phyloP scores from a whole-genome alignment of 2,888 invertebrate species.

The Rhimphoctona megacephalus region DNA sequence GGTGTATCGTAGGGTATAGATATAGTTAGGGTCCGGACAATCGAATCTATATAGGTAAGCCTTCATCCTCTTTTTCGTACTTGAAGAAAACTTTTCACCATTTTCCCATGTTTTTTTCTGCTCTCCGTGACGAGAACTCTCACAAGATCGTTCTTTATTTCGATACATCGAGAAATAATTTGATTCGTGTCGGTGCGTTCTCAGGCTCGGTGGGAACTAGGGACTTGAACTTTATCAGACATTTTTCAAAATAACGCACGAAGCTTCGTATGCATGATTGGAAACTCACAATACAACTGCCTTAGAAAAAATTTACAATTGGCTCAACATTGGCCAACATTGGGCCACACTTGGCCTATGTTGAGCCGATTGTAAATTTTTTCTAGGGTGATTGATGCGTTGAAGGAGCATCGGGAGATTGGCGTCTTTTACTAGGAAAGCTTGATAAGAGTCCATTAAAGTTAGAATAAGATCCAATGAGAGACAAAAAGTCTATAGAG shows the following conservation, averaged over 20 bases:
- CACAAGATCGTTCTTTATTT: slow-evolving; percentile 28
- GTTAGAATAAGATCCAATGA: background rate
- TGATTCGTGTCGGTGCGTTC: slow-evolving; percentile 20
- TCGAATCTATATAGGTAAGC: slow-evolving; percentile 14
- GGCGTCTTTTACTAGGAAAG: background rate
- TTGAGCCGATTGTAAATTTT: too few species aligned
- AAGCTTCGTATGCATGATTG: background rate
- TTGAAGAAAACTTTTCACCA: slow-evolving; percentile 45
- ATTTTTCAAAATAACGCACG: background rate
- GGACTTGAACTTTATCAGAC: background rate
- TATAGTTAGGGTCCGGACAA: slow-evolving; percentile 1
- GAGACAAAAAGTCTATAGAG: background rate
- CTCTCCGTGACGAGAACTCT: background rate
- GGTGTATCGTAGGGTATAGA: slow-evolving; percentile 30
- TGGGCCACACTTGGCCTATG: too few species aligned
- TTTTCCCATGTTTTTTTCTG: slow-evolving; percentile 19
- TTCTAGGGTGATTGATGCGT: background rate
- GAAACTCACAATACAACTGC: background rate
- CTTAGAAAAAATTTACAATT: too few species aligned
- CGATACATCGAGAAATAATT: slow-evolving; percentile 29
- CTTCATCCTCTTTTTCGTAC: slow-evolving; percentile 45
- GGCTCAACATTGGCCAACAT: too few species aligned
- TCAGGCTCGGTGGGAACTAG: background rate
- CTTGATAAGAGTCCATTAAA: slow-evolving; percentile 4
- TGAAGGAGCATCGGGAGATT: background rate